phyloP scores from a whole-genome alignment of 2,797 vertebrate genomes.

The Semaprochilodus insignis region DNA sequence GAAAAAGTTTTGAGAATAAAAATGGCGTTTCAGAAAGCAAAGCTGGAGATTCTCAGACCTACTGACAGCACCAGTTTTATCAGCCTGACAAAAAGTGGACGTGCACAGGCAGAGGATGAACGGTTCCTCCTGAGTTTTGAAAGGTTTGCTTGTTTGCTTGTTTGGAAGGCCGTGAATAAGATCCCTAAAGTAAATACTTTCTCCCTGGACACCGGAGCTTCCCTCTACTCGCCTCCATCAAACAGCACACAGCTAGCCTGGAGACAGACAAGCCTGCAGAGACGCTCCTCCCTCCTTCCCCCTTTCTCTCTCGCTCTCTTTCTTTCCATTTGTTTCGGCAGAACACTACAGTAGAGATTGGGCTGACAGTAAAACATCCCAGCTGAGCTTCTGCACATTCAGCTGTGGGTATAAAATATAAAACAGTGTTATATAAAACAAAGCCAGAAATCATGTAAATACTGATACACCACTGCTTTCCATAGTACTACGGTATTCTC shows the following conservation, averaged over 20 bases:
- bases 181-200: conserved; percentile 15
- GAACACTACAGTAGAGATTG: conserved; percentile 58
- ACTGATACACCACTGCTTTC: no score
- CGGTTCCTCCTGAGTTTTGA: background rate
- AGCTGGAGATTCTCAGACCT: background rate
- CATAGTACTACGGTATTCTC: no score
- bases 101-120: background rate
- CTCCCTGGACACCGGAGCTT: background rate
- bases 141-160: background rate
- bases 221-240: conserved; percentile 66
- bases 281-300: background rate
- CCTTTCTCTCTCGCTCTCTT: background rate
- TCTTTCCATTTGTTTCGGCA: conserved; percentile 34
- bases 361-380: conserved; percentile 61
- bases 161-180: background rate
- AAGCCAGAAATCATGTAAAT: no score
- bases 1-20: background rate
- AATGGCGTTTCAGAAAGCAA: background rate
- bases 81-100: background rate
- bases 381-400: conserved; percentile 27
- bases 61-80: background rate
- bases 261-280: conserved; percentile 58
- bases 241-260: conserved; percentile 68
- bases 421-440: background rate
- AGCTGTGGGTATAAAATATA: conserved; percentile 22